Percentiles rank a stretch among this genome's conserved stretches.
phyloP scores from a whole-genome alignment of 64 coral and sea anemone genomes.

The Actinia tenebrosa region DNA sequence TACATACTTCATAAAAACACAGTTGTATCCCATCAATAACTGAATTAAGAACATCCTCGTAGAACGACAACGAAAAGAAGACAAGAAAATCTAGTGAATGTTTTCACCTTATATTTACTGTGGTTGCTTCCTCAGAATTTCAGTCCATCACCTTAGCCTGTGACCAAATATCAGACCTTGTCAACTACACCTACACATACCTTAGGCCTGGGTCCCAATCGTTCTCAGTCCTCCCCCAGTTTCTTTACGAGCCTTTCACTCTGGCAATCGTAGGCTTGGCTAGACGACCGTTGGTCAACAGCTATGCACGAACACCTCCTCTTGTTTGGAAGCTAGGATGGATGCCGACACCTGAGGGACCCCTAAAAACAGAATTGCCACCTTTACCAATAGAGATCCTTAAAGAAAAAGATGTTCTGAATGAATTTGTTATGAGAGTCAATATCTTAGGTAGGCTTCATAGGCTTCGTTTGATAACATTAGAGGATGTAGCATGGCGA shows the following conservation, averaged over 20 bases:
- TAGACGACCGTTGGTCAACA: slow-evolving; percentile 90
- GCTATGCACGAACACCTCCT: slow-evolving; percentile 78
- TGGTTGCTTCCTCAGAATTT: slow-evolving; percentile 30
- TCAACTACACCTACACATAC: slow-evolving; percentile 55
- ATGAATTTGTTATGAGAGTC: slow-evolving; percentile 88
- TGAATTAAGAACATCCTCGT: no score
- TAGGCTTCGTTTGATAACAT: not conserved
- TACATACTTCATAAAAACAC: no score
- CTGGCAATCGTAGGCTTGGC: slow-evolving; percentile 65
- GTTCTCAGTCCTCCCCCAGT: slow-evolving; percentile 59
- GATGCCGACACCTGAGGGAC: slow-evolving; percentile 71
- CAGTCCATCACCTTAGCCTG: slow-evolving; percentile 62
- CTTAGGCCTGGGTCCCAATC: slow-evolving; percentile 29
- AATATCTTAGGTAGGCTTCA: slow-evolving; percentile 60
- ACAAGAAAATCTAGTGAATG: no score
- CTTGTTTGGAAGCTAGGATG: slow-evolving; percentile 96
- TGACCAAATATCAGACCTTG: slow-evolving; percentile 70
- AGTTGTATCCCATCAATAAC: no score
- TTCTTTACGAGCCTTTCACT: slow-evolving; percentile 69
- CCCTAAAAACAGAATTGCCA: slow-evolving; percentile 72
- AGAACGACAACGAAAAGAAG: no score
- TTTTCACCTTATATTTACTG: no score
- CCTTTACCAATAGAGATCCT: slow-evolving; percentile 93
- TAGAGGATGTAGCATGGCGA: not conserved
- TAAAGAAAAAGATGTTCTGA: slow-evolving; percentile 95